Evolutionary conservation across 2,797 vertebrate genomes (phyloP), one percentile per base, ranked within the genome.

Genomic region (Vultur gryphus): DNA sequence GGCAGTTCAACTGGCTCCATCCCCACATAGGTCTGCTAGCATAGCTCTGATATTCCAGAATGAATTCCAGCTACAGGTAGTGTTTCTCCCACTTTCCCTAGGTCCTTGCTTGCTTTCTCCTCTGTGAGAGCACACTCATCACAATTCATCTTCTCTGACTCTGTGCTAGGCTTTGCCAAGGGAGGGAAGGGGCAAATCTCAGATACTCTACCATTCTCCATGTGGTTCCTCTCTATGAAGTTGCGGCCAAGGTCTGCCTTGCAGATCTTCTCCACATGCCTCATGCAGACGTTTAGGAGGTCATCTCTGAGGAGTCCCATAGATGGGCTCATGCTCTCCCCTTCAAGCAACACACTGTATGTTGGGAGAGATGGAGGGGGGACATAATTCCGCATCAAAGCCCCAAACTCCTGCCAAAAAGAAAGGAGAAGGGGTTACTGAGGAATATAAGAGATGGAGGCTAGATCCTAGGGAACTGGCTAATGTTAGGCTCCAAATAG

Each of bases 221-320:
- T 97, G 89, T 98, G 98, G 94, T 97, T 98, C 93, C 98, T 98
- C 97, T 98, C 98, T 4, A 98, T 98, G 97, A 98, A 98, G 94
- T 96, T 98, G 12, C 98, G 98, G 81, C 97, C 97, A 23, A 98
- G 90, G 86, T 98, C 98, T 0, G 97, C 98, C 93, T 98, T 98
- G 87, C 98, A 98, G 96, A 98, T 98, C 96, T 98, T 98, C 93
- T 98, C 98, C 16, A 98, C 98, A 0, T 98, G 98, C 52, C 98
- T 98, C 98, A 98, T 98, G 95, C 98, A 98, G 31, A 98, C 98
- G 0, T 98, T 98, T 39, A 98, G 96, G 58, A 98, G 93, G 58
- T 98, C 98, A 0, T 98, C 98, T 91, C 97, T 97, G 90, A 97
- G 98, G 33, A 97, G 97, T 51, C 98, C 97, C 66, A 98, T 98